Conservation (phyloP, 2,113 vertebrate species). For the Atherinomorus stipes region DNA sequence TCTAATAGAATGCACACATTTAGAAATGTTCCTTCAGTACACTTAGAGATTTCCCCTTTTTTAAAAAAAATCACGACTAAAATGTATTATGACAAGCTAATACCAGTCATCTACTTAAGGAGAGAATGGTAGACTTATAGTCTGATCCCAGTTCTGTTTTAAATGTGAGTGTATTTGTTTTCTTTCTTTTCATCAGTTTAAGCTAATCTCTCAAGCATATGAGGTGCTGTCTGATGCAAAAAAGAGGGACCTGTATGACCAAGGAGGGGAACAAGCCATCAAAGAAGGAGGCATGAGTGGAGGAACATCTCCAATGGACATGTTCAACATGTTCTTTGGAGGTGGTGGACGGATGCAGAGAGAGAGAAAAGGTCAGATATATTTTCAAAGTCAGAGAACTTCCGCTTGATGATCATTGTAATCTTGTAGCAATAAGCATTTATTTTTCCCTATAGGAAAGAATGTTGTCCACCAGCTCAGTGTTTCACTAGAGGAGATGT, state of each 20-base stretch:
- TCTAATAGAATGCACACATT: no score
- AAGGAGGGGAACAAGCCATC: slow-evolving; percentile 97
- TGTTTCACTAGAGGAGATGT: slow-evolving; percentile 94
- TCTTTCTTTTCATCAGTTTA: slow-evolving; percentile 87
- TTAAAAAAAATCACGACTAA: no score
- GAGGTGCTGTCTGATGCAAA: slow-evolving; percentile 96
- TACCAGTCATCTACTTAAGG: background rate
- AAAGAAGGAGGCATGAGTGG: slow-evolving; percentile 93
- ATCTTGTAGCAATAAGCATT: background rate
- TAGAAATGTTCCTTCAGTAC: no score
- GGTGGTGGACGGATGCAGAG: slow-evolving; percentile 94
- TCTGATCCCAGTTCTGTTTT: background rate
- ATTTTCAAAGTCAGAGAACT: background rate
- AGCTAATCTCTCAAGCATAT: slow-evolving; percentile 98
- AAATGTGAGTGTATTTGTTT: background rate
- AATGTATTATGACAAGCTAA: background rate
- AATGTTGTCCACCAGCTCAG: slow-evolving; percentile 94
- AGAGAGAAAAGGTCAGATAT: slow-evolving; percentile 90
- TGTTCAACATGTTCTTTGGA: slow-evolving; percentile 99
- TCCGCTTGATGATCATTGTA: background rate
- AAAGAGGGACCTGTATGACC: slow-evolving; percentile 96
- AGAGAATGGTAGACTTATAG: no score
- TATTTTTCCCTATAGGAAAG: slow-evolving; percentile 84
- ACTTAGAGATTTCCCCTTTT: no score
- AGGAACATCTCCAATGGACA: slow-evolving; percentile 94